Evolutionary conservation across 2,797 vertebrate genomes (phyloP), one percentile per base, ranked within the genome.

Genomic region (Sebastes trivittatus): DNA sequence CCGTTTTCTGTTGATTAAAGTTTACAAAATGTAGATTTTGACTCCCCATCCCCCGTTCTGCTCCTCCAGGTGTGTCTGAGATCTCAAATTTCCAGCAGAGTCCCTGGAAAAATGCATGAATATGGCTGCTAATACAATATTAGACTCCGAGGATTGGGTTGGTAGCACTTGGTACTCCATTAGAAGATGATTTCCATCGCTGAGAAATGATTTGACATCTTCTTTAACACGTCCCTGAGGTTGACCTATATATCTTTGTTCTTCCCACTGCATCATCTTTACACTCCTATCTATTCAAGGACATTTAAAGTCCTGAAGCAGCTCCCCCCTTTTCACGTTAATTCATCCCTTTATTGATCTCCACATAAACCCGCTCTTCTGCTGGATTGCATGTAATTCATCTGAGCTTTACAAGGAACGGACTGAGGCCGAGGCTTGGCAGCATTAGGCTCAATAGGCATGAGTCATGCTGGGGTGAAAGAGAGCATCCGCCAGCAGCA

Each of bases 401-500:
- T 77, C 62, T 22, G 32, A 23, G 54, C 22, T 72, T 72, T 13
- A 29, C 32, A 58, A 55, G 32, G 34, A 77, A 67, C 1, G 25
- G 25, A 69, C 64, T 8, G 70, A 67, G 65, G 38, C 71, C 11
- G 29, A 79, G 46, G 58, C 32, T 76, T 34, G 27, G 66, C 6
- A 36, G 75, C 65, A 46, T 20, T 23, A 8, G 67, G 71, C 72
- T 85, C 75, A 58, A 42, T 49, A 49, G 16, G 72, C 77, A 58
- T 93, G 91, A 93, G 85, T 92, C 92, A 92, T 72, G 54, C 85
- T 75, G 79, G 68, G 87, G 80, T 82, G 81, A 85, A 74, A 58
- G 79, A 82, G 83, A 85, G 81, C 83, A 83, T 74, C 76, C 27
- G 25, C 78, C 65, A 52, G 72, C 77, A 78, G 72, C 73, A 36